Percentiles rank a stretch among this genome's conserved stretches.
Evolutionary conservation across 2,113 vertebrate genomes (phyloP).

Genomic region (Candoia aspera): DNA sequence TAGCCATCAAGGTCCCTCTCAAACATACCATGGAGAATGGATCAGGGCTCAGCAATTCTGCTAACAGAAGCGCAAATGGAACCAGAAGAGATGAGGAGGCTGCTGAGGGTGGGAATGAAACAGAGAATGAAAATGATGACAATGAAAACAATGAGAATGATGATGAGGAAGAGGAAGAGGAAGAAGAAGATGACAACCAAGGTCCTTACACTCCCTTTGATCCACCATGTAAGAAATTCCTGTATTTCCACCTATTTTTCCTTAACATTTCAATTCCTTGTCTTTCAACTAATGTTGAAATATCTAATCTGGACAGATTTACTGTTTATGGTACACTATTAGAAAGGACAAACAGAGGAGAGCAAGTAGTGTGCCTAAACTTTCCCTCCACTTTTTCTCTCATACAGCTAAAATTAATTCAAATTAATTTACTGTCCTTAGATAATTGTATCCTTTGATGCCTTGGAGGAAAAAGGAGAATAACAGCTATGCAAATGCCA

Average conservation of each 20-base stretch:
- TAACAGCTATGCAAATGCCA: not conserved
- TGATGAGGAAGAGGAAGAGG: conserved; percentile 92
- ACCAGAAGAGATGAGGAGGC: conserved; percentile 70
- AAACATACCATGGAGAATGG: conserved; percentile 88
- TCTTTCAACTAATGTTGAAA: not conserved
- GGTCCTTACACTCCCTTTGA: conserved; percentile 90
- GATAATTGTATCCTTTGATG: not conserved
- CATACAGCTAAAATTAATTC: not conserved
- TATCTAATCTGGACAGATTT: not conserved
- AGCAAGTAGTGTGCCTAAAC: not conserved
- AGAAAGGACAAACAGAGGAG: not conserved
- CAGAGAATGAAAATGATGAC: conserved; percentile 87
- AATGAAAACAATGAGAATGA: conserved; percentile 89
- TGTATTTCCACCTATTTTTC: not conserved
- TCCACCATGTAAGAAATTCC: conserved; percentile 81
- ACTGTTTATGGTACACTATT: not conserved
- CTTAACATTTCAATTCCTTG: not conserved
- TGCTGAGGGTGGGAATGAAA: conserved; percentile 81
- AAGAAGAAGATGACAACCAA: conserved; percentile 82
- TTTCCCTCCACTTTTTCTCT: not conserved
- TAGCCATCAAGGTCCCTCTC: conserved; percentile 81
- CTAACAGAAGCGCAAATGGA: conserved; percentile 71
- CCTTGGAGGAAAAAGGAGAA: not conserved
- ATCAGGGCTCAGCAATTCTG: conserved; percentile 70
- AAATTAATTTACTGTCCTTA: not conserved